A percentile compares a stretch with the other conserved stretches of the same genome.
phyloP scores from a whole-genome alignment of 2,113 vertebrate species.

The Calypte anna region DNA sequence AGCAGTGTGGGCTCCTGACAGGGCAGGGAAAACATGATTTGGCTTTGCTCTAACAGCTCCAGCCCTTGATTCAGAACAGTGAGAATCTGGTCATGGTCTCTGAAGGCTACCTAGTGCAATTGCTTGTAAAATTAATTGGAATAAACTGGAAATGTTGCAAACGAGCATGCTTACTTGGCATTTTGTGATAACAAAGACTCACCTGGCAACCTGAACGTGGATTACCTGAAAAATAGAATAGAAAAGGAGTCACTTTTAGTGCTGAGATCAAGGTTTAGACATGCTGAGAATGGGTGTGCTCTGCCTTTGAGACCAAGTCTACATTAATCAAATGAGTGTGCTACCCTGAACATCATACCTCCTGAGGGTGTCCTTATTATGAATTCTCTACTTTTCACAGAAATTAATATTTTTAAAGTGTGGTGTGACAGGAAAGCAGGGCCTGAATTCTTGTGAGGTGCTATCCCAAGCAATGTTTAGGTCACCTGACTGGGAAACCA shows the following conservation, averaged over 20 bases:
- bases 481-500: not conserved
- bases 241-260: not conserved
- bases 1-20: not conserved
- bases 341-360: not conserved
- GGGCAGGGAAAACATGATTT: not conserved
- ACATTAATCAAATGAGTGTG: not conserved
- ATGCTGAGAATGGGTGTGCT: not conserved
- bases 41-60: not conserved
- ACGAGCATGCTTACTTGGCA: not conserved
- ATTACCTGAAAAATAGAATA: not conserved
- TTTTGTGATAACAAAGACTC: not conserved
- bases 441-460: not conserved
- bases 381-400: not conserved
- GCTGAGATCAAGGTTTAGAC: accelerated
- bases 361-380: accelerated
- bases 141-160: not conserved
- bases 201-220: not conserved
- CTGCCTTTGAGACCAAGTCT: not conserved
- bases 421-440: not conserved
- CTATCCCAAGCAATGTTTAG: not conserved
- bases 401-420: not conserved
- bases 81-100: not conserved
- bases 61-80: not conserved
- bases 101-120: not conserved
- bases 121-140: not conserved